These are phyloP conservation scores for Lordiphosa fenestrarum DNA, from an alignment of 2,888 invertebrate species.

Conservation along the genomic window DNA sequence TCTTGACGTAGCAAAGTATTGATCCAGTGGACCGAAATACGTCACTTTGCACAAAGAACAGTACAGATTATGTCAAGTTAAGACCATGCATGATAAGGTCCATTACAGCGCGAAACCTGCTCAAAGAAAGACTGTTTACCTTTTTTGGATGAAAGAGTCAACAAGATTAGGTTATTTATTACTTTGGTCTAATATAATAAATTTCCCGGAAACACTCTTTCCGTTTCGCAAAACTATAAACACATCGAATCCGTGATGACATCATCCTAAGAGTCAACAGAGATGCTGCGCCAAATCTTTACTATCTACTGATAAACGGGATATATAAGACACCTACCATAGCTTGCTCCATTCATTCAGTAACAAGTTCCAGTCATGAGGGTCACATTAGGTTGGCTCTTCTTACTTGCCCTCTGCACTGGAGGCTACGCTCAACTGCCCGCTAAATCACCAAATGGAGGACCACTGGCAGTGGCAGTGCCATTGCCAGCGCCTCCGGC, in stretches of 20 bases:
- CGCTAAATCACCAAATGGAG: background rate
- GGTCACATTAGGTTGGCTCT: slow-evolving; percentile 28
- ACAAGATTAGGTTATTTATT: no score
- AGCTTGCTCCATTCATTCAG: slow-evolving; percentile 4
- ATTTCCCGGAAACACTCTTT: slow-evolving; percentile 17
- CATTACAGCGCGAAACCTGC: no score
- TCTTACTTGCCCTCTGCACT: slow-evolving; percentile 36
- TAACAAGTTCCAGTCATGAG: slow-evolving; percentile 34
- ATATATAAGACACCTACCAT: slow-evolving; percentile 2
- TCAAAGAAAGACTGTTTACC: no score
- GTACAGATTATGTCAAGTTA: no score
- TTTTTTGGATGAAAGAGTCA: no score
- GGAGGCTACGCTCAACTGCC: slow-evolving; percentile 1
- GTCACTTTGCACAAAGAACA: no score
- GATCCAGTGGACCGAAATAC: no score
- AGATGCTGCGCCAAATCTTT: slow-evolving; percentile 52
- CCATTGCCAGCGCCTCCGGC: slow-evolving; percentile 25
- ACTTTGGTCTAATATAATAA: slow-evolving; percentile 4
- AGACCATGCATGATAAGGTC: no score
- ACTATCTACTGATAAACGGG: slow-evolving; percentile 44
- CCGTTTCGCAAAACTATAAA: slow-evolving; percentile 32
- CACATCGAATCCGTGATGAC: slow-evolving; percentile 43
- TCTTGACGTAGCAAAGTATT: no score
- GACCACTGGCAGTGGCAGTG: background rate
- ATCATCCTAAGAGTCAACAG: slow-evolving; percentile 44